phyloP scores from a whole-genome alignment of 2,113 vertebrate species.

The Procapra przewalskii region DNA sequence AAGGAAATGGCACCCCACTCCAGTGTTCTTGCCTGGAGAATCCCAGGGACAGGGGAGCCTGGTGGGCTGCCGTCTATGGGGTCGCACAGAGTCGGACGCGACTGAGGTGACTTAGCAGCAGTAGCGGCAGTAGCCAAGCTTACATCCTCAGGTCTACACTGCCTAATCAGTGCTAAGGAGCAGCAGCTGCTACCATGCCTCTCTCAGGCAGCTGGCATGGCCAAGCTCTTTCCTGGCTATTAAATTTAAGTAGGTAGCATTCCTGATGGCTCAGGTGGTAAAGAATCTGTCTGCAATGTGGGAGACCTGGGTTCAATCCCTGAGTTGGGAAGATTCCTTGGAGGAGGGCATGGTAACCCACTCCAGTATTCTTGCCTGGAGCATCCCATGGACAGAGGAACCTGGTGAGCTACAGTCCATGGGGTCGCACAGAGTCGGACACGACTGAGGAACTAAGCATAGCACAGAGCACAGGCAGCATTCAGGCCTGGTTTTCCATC shows the following conservation, averaged over 20 bases:
- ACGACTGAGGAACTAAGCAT: neutral
- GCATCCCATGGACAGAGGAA: neutral
- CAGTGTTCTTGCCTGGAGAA: too few relatives aligned
- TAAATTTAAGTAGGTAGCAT: neutral
- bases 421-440: rapidly evolving
- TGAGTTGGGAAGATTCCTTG: neutral
- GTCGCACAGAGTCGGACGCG: rapidly evolving
- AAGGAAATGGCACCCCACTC: too few relatives aligned
- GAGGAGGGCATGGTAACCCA: neutral
- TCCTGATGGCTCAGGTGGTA: neutral
- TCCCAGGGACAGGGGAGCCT: too few relatives aligned
- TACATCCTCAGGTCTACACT: neutral
- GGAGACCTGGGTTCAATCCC: neutral
- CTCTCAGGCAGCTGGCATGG: neutral
- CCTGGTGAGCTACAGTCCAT: neutral
- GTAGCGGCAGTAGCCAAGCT: neutral
- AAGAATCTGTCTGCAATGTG: neutral
- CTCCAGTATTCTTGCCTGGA: neutral
- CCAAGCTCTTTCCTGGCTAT: neutral
- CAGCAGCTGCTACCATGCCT: neutral
- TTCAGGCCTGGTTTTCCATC: neutral
- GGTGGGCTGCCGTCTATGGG: too few relatives aligned
- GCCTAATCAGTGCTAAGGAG: neutral
- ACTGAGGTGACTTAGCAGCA: too few relatives aligned
- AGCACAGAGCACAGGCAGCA: neutral